phyloP scores from a whole-genome alignment of 2,888 invertebrate species.

The Rhyacophila evoluta region DNA sequence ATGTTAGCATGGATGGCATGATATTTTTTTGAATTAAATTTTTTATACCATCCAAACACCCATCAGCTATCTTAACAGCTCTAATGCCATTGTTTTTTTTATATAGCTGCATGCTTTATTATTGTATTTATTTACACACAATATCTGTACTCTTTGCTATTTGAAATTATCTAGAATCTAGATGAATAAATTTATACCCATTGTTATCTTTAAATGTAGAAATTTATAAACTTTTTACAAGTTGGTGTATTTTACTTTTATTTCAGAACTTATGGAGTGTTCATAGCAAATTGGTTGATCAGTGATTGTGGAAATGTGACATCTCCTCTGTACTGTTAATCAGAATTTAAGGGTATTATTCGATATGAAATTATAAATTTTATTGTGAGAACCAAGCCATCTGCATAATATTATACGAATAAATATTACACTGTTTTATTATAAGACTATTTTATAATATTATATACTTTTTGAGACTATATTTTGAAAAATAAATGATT shows the following conservation, averaged over 20 bases:
- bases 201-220: no score
- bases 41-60: not conserved
- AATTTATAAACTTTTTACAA: not conserved
- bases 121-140: no score
- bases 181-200: no score
- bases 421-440: slow-evolving; percentile 9
- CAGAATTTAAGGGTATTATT: not conserved
- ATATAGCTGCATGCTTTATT: not conserved
- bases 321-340: not conserved
- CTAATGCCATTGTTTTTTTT: slow-evolving; percentile 16
- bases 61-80: slow-evolving; percentile 28
- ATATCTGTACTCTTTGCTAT: no score
- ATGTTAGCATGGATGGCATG: not conserved
- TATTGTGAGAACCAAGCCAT: not conserved
- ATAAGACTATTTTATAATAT: slow-evolving; percentile 13
- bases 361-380: not conserved
- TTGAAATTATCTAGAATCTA: no score
- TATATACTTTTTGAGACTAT: slow-evolving; percentile 3
- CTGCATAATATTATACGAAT: slow-evolving; percentile 1
- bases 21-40: not conserved
- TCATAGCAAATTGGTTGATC: slow-evolving; percentile 69
- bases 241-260: slow-evolving; percentile 45
- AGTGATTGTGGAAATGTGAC: slow-evolving; percentile 33
- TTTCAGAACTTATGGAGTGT: slow-evolving; percentile 72
- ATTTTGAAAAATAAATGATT: not conserved